Percentiles rank a stretch among this genome's conserved stretches.
Evolutionary conservation across 2,888 invertebrate species (phyloP).

Genomic region (Drosophila acutilabella): DNA sequence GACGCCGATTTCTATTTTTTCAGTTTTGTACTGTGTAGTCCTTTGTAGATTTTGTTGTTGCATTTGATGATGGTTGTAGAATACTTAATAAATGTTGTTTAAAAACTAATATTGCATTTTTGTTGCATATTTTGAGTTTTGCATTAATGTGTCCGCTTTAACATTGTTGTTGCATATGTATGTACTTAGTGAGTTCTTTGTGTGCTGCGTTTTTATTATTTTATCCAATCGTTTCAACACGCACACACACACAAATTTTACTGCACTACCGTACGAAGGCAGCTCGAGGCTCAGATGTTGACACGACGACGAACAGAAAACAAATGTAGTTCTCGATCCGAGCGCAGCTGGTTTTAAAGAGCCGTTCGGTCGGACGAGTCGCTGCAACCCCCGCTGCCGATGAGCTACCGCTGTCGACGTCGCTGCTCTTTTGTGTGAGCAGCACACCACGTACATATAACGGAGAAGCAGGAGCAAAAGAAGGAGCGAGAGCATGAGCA

Average conservation of each 20-base stretch:
- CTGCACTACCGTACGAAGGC: conserved; percentile 60
- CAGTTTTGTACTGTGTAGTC: conserved; percentile 59
- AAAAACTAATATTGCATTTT: conserved; percentile 74
- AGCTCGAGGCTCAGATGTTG: conserved; percentile 66
- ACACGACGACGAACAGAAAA: conserved; percentile 68
- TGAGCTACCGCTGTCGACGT: conserved; percentile 36
- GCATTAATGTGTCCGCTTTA: conserved; percentile 61
- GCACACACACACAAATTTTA: conserved; percentile 49
- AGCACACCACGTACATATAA: conserved; percentile 46
- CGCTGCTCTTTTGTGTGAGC: conserved; percentile 64
- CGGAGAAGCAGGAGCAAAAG: conserved; percentile 42
- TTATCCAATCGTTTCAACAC: conserved; percentile 59
- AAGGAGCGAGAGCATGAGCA: conserved; percentile 23
- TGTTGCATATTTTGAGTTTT: conserved; percentile 53
- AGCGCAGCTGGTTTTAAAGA: conserved; percentile 71
- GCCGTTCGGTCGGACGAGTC: conserved; percentile 20
- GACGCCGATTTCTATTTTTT: conserved; percentile 30
- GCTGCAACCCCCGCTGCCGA: conserved; percentile 60
- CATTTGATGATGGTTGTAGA: conserved; percentile 37
- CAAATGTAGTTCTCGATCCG: conserved; percentile 52
- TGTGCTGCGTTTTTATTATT: conserved; percentile 41
- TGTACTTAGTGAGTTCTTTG: conserved; percentile 45
- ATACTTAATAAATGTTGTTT: conserved; percentile 41
- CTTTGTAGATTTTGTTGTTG: conserved; percentile 47
- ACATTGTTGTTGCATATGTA: conserved; percentile 36